phyloP scores from a whole-genome alignment of 2,113 vertebrate genomes.

The Scytalopus superciliaris region DNA sequence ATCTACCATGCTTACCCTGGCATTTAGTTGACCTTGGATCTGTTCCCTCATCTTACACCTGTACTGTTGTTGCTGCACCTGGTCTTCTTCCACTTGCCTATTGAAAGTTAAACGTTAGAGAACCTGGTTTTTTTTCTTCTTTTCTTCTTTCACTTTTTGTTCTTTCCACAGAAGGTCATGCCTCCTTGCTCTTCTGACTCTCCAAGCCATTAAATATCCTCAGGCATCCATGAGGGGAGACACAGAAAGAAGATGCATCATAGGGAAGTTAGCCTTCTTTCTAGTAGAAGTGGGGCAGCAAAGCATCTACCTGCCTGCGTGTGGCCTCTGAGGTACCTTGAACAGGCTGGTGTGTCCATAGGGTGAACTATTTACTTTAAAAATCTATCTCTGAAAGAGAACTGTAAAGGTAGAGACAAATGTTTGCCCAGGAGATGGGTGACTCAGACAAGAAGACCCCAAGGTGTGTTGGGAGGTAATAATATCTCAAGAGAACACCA shows the following conservation, averaged over 20 bases:
- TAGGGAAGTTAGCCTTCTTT: not conserved
- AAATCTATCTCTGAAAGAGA: not conserved
- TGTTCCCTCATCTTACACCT: not conserved
- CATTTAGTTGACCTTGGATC: not conserved
- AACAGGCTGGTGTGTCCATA: not conserved
- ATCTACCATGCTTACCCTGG: not conserved
- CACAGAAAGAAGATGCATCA: not conserved
- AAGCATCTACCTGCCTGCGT: not conserved
- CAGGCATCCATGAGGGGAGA: not conserved
- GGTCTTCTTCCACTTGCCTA: not conserved
- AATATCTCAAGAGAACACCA: not conserved
- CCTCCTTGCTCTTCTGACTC: not conserved
- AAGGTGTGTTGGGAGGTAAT: not conserved
- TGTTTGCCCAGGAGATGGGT: not conserved
- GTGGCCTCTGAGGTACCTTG: not conserved
- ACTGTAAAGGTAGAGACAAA: not conserved
- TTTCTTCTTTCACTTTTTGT: not conserved
- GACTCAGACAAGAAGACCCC: not conserved
- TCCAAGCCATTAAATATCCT: not conserved
- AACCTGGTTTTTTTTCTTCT: rapidly evolving
- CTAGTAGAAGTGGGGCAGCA: not conserved
- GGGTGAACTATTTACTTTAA: not conserved
- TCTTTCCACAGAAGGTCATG: not conserved
- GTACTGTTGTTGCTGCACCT: not conserved
- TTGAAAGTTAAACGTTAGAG: not conserved